phyloP scores from a whole-genome alignment of 2,113 vertebrate genomes.

The Sinosuthora webbiana region DNA sequence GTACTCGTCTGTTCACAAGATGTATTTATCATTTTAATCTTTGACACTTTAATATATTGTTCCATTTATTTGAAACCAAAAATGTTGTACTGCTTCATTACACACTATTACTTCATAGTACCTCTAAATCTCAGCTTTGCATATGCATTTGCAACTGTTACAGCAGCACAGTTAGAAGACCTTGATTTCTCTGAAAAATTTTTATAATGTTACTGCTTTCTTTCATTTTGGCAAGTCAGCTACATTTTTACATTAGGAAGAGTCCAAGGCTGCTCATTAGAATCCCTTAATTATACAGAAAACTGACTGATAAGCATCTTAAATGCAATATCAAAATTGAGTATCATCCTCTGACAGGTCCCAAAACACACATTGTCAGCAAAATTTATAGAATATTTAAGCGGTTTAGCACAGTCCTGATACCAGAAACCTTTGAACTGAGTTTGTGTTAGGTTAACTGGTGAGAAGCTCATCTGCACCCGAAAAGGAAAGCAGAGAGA shows the following conservation, averaged over 20 bases:
- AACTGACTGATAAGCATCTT: neutral
- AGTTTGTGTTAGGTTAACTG: neutral
- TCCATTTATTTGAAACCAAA: neutral
- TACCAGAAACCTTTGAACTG: neutral
- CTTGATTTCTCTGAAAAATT: neutral
- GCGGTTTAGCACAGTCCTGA: neutral
- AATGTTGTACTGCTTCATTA: neutral
- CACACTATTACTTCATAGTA: neutral
- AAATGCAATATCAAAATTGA: neutral
- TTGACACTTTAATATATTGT: neutral
- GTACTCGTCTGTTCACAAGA: neutral
- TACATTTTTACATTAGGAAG: neutral
- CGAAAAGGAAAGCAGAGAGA: neutral
- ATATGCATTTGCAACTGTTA: neutral
- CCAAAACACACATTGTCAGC: neutral
- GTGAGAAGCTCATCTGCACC: neutral
- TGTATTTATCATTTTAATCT: neutral
- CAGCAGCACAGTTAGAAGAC: neutral
- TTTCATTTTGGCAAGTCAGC: slow-evolving; percentile 66
- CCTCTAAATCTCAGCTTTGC: neutral
- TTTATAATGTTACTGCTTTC: neutral
- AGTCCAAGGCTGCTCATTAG: neutral
- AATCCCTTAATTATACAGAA: neutral
- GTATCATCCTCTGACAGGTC: neutral
- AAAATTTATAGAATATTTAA: neutral